Evolutionary conservation across 2,888 invertebrate genomes (phyloP).

Genomic region (Lithophane semibrunnea): DNA sequence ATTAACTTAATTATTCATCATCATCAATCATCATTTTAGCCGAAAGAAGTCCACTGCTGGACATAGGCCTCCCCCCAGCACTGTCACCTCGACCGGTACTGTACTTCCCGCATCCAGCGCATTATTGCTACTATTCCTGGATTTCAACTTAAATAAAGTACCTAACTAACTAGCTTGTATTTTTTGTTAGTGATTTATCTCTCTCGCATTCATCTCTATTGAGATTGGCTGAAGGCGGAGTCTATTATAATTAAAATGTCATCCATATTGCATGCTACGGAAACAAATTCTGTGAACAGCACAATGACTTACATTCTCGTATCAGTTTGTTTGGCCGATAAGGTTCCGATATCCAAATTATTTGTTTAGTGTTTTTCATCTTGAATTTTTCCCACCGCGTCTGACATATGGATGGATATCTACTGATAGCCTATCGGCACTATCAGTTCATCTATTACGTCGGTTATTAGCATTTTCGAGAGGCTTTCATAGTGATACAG

Average conservation of each 20-base stretch:
- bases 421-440: slow-evolving; percentile 71
- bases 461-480: slow-evolving; percentile 80
- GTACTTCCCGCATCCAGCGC: too few relatives aligned
- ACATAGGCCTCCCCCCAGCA: too few relatives aligned
- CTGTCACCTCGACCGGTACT: too few relatives aligned
- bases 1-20: not conserved
- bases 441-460: slow-evolving; percentile 71
- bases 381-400: slow-evolving; percentile 59
- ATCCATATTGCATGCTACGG: not conserved
- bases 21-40: too few relatives aligned
- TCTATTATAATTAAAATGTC: not conserved
- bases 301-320: slow-evolving; percentile 15
- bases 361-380: slow-evolving; percentile 47
- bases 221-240: not conserved
- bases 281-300: slow-evolving; percentile 3
- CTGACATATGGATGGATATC: slow-evolving; percentile 72
- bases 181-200: not conserved
- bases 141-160: not conserved
- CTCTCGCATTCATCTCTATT: not conserved
- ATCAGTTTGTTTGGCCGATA: slow-evolving; percentile 43
- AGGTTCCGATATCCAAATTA: slow-evolving; percentile 32
- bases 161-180: not conserved
- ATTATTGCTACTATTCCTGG: too few relatives aligned
- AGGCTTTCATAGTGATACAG: slow-evolving; percentile 69
- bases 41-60: too few relatives aligned